phyloP scores from a whole-genome alignment of 2,113 vertebrate genomes.

The Cervus canadensis region DNA sequence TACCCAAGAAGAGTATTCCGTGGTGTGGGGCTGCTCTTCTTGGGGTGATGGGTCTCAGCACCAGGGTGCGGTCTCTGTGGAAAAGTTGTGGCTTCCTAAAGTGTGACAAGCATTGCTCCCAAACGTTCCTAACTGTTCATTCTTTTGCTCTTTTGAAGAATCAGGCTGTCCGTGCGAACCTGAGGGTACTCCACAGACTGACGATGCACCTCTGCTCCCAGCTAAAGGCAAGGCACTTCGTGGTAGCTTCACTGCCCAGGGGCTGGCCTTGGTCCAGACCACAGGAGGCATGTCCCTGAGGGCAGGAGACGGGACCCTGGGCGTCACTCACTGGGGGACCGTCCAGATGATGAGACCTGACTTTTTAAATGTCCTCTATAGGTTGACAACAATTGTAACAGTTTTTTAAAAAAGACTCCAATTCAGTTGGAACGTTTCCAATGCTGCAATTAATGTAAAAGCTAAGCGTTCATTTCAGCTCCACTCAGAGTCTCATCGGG shows the following conservation, averaged over 20 bases:
- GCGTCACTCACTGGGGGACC: neutral
- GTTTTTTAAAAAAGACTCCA: neutral
- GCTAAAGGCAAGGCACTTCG: conserved; percentile 81
- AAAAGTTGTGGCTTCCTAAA: neutral
- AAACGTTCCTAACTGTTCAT: conserved; percentile 9
- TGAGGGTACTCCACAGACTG: conserved; percentile 84
- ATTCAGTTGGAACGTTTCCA: neutral
- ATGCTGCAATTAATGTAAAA: neutral
- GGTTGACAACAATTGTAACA: neutral
- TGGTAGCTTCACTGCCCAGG: neutral
- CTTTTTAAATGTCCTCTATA: neutral
- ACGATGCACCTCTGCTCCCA: conserved; percentile 81
- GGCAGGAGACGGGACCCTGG: neutral
- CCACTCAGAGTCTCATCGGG: neutral
- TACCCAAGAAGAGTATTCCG: fast-evolving
- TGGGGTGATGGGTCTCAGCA: fast-evolving
- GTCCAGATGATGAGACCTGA: neutral
- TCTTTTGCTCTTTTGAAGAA: conserved; percentile 72
- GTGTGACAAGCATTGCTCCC: neutral
- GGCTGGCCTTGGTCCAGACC: neutral
- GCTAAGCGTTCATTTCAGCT: neutral
- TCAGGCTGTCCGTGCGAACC: conserved; percentile 78
- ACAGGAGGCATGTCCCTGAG: fast-evolving
- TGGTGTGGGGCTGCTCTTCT: fast-evolving
- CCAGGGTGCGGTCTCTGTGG: fast-evolving